Evolutionary conservation across 2,888 invertebrate genomes (phyloP).

Genomic region (Scaptomyza tumidula): DNA sequence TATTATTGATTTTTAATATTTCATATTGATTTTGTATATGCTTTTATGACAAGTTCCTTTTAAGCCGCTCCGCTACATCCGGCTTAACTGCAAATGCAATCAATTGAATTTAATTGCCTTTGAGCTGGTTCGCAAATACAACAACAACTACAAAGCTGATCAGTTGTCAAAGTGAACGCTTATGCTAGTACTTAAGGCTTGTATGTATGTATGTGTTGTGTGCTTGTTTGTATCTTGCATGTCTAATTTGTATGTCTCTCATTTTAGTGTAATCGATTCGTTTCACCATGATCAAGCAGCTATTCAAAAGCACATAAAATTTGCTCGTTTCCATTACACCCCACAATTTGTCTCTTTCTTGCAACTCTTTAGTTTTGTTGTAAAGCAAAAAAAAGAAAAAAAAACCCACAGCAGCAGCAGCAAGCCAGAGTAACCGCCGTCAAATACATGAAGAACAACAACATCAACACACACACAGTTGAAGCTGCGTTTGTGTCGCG

Average conservation of each 20-base stretch:
- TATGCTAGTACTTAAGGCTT: slow-evolving; percentile 40
- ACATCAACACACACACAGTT: slow-evolving; percentile 22
- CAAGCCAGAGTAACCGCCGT: slow-evolving; percentile 7
- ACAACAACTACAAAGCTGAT: slow-evolving; percentile 46
- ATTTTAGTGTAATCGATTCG: slow-evolving; percentile 61
- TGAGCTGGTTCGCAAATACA: slow-evolving; percentile 39
- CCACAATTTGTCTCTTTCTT: slow-evolving; percentile 44
- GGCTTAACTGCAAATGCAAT: slow-evolving; percentile 40
- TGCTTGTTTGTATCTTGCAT: slow-evolving; percentile 35
- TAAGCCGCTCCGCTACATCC: slow-evolving; percentile 31
- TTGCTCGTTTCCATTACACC: slow-evolving; percentile 49
- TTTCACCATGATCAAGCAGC: slow-evolving; percentile 59
- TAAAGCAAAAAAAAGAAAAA: slow-evolving; percentile 23
- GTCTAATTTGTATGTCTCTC: slow-evolving; percentile 60
- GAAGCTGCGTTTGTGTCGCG: slow-evolving; percentile 61
- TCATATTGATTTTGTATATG: background rate
- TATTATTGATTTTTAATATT: background rate
- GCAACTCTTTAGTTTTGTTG: slow-evolving; percentile 21
- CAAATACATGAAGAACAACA: slow-evolving; percentile 17
- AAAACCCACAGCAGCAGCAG: slow-evolving; percentile 22
- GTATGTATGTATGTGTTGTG: slow-evolving; percentile 12
- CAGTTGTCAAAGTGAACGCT: slow-evolving; percentile 51
- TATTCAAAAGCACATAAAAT: slow-evolving; percentile 63
- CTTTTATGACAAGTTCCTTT: slow-evolving; percentile 16
- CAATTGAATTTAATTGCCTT: slow-evolving; percentile 56